Percentiles rank a stretch among this genome's conserved stretches.
Evolutionary conservation across 1,140 invertebrate genomes (phyloP).

Genomic region (Drosophila biarmipes): DNA sequence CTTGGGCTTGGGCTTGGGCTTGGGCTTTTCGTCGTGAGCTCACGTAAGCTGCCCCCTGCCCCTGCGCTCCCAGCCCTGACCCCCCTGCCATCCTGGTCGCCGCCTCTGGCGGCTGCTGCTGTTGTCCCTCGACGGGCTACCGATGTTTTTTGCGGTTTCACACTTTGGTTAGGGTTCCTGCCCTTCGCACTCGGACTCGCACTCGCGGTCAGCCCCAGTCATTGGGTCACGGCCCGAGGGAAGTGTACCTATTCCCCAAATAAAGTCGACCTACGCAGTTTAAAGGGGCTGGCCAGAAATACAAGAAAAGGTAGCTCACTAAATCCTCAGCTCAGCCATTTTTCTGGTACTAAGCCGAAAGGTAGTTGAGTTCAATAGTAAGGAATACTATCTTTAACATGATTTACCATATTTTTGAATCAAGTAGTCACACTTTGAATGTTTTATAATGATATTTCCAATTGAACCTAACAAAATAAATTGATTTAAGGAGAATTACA

Average conservation of each 20-base stretch:
- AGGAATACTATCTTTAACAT: too few species aligned
- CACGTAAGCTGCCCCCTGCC: slow-evolving; percentile 53
- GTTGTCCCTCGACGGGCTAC: slow-evolving; percentile 60
- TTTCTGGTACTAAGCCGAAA: too few species aligned
- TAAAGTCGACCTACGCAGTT: background rate
- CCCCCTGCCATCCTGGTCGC: slow-evolving; percentile 9
- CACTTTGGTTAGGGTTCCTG: slow-evolving; percentile 83
- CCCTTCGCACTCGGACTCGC: slow-evolving; percentile 62
- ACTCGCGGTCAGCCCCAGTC: slow-evolving; percentile 39
- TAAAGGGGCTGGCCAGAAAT: too few species aligned
- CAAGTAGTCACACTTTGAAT: too few species aligned
- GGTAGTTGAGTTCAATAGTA: too few species aligned
- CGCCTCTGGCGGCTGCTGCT: slow-evolving; percentile 15
- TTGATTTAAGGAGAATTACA: too few species aligned
- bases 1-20: slow-evolving; percentile 15
- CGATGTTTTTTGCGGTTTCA: slow-evolving; percentile 84
- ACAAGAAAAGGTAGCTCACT: too few species aligned
- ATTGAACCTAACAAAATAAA: too few species aligned
- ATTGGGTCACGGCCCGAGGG: slow-evolving; percentile 53
- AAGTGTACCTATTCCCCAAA: slow-evolving; percentile 4
- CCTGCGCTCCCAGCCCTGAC: background rate
- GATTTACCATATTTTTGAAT: too few species aligned
- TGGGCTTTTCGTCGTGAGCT: slow-evolving; percentile 43
- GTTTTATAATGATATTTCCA: too few species aligned
- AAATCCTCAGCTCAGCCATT: too few species aligned